Evolutionary conservation across 2,888 invertebrate genomes (phyloP).

Genomic region (Nymphalis c-album): DNA sequence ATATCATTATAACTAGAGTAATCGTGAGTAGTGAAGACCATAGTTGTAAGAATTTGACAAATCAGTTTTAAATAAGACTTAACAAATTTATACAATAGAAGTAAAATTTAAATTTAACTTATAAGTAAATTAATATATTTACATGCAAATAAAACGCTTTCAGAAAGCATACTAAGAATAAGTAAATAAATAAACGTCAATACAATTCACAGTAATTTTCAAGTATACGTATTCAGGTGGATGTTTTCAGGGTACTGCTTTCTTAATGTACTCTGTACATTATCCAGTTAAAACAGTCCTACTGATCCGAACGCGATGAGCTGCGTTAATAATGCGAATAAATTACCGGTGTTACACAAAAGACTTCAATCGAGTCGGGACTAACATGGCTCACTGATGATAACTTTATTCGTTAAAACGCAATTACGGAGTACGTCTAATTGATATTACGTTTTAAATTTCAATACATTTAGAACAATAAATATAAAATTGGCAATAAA

Average conservation of each 20-base stretch:
- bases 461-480: background rate
- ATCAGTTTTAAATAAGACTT: slow-evolving; percentile 2
- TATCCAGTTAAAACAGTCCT: background rate
- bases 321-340: background rate
- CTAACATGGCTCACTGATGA: background rate
- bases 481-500: too few relatives aligned
- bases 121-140: slow-evolving; percentile 4
- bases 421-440: background rate
- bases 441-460: background rate
- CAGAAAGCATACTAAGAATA: slow-evolving; percentile 6
- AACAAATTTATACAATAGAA: background rate
- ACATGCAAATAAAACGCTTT: background rate
- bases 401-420: background rate
- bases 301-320: background rate
- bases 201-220: background rate
- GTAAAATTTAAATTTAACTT: slow-evolving; percentile 1
- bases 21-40: background rate
- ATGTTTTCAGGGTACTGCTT: background rate
- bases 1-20: slow-evolving; percentile 13
- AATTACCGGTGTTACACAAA: background rate
- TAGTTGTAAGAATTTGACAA: background rate
- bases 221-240: background rate
- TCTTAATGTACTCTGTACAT: background rate
- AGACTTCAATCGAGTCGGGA: background rate
- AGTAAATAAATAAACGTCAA: slow-evolving; percentile 1